These are phyloP conservation scores for Falcaria lacertinaria DNA, from an alignment of 2,888 invertebrate genomes.

Conservation along the genomic window DNA sequence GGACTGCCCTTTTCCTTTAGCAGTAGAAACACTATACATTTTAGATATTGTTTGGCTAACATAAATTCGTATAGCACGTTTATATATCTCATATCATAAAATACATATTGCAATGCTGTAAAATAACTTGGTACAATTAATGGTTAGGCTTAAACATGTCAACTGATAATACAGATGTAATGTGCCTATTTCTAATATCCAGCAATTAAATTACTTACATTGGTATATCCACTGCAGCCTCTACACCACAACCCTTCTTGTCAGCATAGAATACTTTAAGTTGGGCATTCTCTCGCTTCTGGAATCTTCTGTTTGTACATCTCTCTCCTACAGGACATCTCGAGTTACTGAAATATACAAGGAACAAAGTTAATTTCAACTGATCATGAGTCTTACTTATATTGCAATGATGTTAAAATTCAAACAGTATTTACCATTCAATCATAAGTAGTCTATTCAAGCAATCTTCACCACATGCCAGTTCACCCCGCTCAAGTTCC, in stretches of 20 bases:
- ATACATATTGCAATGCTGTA: too few relatives aligned
- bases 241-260: constrained; percentile 96
- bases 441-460: constrained; percentile 98
- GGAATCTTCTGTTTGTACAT: constrained; percentile 97
- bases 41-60: too few relatives aligned
- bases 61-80: too few relatives aligned
- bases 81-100: too few relatives aligned
- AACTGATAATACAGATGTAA: too few relatives aligned
- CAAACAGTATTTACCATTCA: constrained; percentile 86
- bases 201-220: too few relatives aligned
- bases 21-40: too few relatives aligned
- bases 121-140: too few relatives aligned
- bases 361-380: constrained; percentile 6
- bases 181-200: too few relatives aligned
- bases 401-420: constrained; percentile 3
- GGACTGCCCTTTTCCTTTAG: too few relatives aligned
- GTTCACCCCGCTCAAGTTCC: constrained; percentile 89
- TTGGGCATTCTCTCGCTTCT: constrained; percentile 90
- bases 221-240: constrained; percentile 85
- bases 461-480: constrained; percentile 97
- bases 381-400: not conserved
- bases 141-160: too few relatives aligned
- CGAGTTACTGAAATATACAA: constrained; percentile 86
- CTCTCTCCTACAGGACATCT: constrained; percentile 93
- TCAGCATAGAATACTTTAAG: constrained; percentile 94